Percentiles rank a stretch among this genome's conserved stretches.
phyloP scores from a whole-genome alignment of 2,113 vertebrate genomes.

The Gambusia holbrooki region DNA sequence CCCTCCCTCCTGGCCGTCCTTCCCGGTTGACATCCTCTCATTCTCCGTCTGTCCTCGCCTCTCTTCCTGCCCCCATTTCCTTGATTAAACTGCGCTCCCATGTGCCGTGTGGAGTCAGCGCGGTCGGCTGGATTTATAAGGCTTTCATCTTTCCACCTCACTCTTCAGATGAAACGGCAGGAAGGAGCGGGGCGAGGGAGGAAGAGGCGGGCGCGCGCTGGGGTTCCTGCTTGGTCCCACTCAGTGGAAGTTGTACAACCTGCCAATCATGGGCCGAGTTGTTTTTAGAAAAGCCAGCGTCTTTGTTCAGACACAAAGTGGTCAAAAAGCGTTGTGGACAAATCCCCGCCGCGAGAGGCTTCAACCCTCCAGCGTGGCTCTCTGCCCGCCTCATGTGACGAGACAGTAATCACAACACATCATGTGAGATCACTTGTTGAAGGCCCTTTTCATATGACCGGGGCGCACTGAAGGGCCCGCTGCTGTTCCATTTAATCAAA shows the following conservation, averaged over 20 bases:
- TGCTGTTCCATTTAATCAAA: background rate
- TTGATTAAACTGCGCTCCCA: constrained; percentile 64
- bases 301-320: background rate
- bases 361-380: background rate
- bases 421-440: constrained; percentile 28
- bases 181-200: too few species aligned
- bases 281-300: background rate
- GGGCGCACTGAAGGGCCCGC: constrained; percentile 3
- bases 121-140: constrained; percentile 26
- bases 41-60: constrained; percentile 22
- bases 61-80: constrained; percentile 65
- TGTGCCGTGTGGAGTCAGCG: constrained; percentile 12
- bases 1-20: constrained; percentile 10
- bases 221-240: background rate
- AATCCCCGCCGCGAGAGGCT: background rate
- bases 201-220: background rate
- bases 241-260: constrained; percentile 15
- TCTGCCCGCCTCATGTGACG: constrained; percentile 11
- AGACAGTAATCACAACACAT: constrained; percentile 10
- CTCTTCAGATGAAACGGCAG: background rate
- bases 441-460: constrained; percentile 20
- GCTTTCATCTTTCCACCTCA: constrained; percentile 16
- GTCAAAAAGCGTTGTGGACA: background rate
- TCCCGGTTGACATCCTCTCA: background rate
- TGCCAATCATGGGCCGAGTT: background rate